phyloP scores from a whole-genome alignment of 2,888 invertebrate genomes.

The Apotomis betuletana region DNA sequence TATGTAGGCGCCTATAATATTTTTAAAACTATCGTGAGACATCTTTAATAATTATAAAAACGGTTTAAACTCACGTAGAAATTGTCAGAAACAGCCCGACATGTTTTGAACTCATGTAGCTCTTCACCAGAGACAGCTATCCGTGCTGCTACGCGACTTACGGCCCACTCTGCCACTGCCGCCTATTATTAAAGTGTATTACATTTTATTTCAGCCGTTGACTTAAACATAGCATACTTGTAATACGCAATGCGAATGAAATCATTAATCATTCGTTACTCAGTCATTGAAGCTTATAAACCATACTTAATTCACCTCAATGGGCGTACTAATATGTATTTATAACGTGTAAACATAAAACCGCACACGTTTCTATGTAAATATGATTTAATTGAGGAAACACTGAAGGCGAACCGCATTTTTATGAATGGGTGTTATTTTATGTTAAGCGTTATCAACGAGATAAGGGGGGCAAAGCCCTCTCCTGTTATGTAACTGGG shows the following conservation, averaged over 20 bases:
- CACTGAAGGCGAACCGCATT: conserved; percentile 13
- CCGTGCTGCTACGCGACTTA: too few species aligned
- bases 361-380: conserved; percentile 9
- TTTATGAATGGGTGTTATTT: conserved; percentile 28
- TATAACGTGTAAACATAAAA: conserved; percentile 8
- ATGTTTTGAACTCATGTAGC: too few species aligned
- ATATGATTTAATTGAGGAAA: conserved; percentile 28
- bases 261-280: background rate
- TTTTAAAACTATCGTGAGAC: too few species aligned
- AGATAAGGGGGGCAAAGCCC: conserved; percentile 30
- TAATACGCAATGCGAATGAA: conserved; percentile 9
- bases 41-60: too few species aligned
- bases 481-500: conserved; percentile 38
- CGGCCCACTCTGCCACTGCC: too few species aligned
- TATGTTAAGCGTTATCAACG: conserved; percentile 12
- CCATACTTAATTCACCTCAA: conserved; percentile 16
- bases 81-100: too few species aligned
- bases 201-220: background rate
- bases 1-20: too few species aligned
- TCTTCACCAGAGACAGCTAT: too few species aligned
- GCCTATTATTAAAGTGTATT: background rate
- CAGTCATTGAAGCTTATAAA: background rate
- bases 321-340: conserved; percentile 12
- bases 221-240: background rate
- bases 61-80: too few species aligned